These are phyloP conservation scores for Siphlonurus alternatus DNA, from an alignment of 2,888 invertebrate species.

Conservation along the genomic window DNA sequence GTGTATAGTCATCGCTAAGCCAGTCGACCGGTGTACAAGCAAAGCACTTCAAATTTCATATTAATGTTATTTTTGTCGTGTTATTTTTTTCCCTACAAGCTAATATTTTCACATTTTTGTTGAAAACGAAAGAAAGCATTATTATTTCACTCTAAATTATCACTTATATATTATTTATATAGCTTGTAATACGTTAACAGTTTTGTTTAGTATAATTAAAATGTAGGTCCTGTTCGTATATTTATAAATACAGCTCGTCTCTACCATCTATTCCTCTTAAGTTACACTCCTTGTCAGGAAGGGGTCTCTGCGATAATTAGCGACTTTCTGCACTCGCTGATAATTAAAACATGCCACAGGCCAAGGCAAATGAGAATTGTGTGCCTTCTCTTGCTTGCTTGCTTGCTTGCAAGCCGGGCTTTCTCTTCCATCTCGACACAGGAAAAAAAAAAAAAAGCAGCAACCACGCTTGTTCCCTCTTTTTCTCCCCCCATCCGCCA, in stretches of 20 bases:
- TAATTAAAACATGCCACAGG: constrained; percentile 2
- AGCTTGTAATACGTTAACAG: too few relatives aligned
- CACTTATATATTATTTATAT: too few relatives aligned
- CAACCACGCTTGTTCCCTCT: neutral
- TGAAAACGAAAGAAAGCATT: too few relatives aligned
- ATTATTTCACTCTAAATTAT: too few relatives aligned
- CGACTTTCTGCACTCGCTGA: neutral
- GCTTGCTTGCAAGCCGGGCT: neutral
- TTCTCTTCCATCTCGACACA: neutral
- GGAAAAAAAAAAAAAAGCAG: neutral
- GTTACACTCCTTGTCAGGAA: neutral
- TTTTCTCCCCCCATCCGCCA: neutral
- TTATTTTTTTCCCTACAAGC: too few relatives aligned
- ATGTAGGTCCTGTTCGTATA: neutral
- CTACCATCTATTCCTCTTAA: neutral
- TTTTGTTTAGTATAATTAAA: too few relatives aligned
- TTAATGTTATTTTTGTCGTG: too few relatives aligned
- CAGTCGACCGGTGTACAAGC: too few relatives aligned
- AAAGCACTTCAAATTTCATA: too few relatives aligned
- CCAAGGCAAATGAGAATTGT: neutral
- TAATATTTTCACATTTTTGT: too few relatives aligned
- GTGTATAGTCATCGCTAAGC: too few relatives aligned
- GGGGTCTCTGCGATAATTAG: neutral
- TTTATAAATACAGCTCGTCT: neutral
- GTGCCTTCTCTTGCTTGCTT: neutral